phyloP scores from a whole-genome alignment of 2,797 vertebrate species.

The Anabacerthia variegaticeps region DNA sequence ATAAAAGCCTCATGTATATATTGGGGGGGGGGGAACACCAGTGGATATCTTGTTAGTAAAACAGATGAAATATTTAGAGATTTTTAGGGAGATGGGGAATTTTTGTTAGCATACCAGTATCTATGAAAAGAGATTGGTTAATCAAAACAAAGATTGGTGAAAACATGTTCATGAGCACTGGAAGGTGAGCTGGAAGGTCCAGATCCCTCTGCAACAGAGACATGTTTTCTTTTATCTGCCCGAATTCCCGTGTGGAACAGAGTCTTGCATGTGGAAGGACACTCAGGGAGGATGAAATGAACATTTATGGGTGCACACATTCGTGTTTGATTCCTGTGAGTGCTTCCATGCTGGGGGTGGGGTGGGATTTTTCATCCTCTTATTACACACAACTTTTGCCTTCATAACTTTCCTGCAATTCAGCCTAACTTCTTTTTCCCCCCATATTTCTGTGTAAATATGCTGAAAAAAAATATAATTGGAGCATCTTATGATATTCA shows the following conservation, averaged over 20 bases:
- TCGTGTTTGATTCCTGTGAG: not conserved
- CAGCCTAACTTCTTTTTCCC: not conserved
- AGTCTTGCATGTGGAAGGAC: not conserved
- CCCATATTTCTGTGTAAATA: not conserved
- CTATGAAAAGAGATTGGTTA: not conserved
- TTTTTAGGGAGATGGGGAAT: not conserved
- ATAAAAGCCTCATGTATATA: rapidly evolving
- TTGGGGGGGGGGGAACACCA: not conserved
- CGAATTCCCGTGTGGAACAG: not conserved
- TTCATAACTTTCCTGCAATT: not conserved
- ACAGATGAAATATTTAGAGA: not conserved
- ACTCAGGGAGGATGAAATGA: not conserved
- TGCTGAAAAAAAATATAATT: not conserved
- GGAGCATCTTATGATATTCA: not conserved
- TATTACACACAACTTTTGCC: not conserved
- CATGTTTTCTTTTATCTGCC: not conserved
- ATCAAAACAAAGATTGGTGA: not conserved
- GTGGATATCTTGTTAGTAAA: not conserved
- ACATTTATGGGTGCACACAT: not conserved
- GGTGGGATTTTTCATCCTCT: not conserved
- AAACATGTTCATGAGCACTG: not conserved
- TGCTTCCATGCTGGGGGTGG: not conserved
- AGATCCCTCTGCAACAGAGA: not conserved
- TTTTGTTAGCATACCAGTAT: not conserved
- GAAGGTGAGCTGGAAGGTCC: not conserved